Percentiles rank a stretch among this genome's conserved stretches.
Evolutionary conservation across 2,888 invertebrate species (phyloP).

Genomic region (Anodontia alba): DNA sequence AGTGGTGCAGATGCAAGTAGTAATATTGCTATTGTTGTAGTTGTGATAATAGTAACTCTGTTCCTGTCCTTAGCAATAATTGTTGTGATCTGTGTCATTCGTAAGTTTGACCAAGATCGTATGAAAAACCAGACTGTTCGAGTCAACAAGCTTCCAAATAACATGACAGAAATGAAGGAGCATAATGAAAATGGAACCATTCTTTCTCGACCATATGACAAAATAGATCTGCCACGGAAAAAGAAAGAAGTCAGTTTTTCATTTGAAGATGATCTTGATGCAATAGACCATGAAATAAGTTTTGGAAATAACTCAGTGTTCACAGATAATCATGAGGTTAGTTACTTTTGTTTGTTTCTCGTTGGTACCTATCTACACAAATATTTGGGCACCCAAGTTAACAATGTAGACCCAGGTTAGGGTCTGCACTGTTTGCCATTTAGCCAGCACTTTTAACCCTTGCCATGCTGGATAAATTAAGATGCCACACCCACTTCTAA

Average conservation of each 20-base stretch:
- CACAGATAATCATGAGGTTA: conserved; percentile 26
- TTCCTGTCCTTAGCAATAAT: conserved; percentile 66
- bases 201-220: conserved; percentile 52
- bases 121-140: conserved; percentile 56
- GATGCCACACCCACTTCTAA: no score
- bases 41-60: conserved; percentile 61
- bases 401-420: no score
- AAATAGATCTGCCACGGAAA: conserved; percentile 59
- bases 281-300: conserved; percentile 56
- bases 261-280: conserved; percentile 63
- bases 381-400: no score
- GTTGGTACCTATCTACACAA: no score
- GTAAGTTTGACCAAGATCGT: conserved; percentile 62
- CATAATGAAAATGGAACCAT: conserved; percentile 49
- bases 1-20: conserved; percentile 48
- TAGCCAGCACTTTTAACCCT: no score
- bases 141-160: conserved; percentile 64
- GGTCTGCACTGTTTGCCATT: no score
- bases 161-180: conserved; percentile 52
- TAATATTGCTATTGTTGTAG: conserved; percentile 65
- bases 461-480: no score
- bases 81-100: conserved; percentile 65
- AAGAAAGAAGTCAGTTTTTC: conserved; percentile 71
- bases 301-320: conserved; percentile 60
- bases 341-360: background rate